Evolutionary conservation across 2,113 vertebrate species (phyloP), one percentile per base, ranked within the genome.

Genomic region (Actenoides hombroni): DNA sequence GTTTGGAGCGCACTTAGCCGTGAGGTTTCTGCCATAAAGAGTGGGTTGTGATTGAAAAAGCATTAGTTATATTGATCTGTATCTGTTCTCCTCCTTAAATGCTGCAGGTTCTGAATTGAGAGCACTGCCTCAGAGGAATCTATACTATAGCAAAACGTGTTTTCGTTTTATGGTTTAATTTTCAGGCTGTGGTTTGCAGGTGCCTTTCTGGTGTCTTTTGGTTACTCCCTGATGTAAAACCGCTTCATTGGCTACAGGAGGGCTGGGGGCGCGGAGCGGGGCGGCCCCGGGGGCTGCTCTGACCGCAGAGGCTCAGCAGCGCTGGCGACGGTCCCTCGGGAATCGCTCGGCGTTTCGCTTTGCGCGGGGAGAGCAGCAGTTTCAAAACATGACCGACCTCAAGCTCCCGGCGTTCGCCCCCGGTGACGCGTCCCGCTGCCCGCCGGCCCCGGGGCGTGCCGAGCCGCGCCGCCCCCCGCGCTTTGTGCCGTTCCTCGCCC

Each of bases 81-180:
- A 12, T 21, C 14, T 3, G 18, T 23, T 11, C 18, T 4, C 1
- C 11, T 4, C 1, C 11, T 16, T 15, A 16, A 9, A 3, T 6
- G 44, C 54, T 23, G 39, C 29, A 5, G 24, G 23, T 24, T 6
- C 68, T 3, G 53, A 7, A 5, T 4, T 9, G 3, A 7, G 21
- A 28, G 46, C 31, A 0, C 26, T 25, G 35, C 35, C 26, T 39
- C 8, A 6, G 49, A 11, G 33, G 49, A 23, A 2, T 10, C 48
- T 10, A 1, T 25, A 11, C 15, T 6, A 3, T 1, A 31, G 19
- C 65, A 35, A 33, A 42, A 5, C 1, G 12, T 4, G 31, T 4
- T 24, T 46, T 29, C 10, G 2, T 5, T 3, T 21, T 7, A 3
- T 5, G 42, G 16, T 16, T 64, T 11, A 3, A 14, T 10, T 20